These are phyloP conservation scores for Stercorarius parasiticus DNA, from an alignment of 2,113 vertebrate species.

Conservation along the genomic window DNA sequence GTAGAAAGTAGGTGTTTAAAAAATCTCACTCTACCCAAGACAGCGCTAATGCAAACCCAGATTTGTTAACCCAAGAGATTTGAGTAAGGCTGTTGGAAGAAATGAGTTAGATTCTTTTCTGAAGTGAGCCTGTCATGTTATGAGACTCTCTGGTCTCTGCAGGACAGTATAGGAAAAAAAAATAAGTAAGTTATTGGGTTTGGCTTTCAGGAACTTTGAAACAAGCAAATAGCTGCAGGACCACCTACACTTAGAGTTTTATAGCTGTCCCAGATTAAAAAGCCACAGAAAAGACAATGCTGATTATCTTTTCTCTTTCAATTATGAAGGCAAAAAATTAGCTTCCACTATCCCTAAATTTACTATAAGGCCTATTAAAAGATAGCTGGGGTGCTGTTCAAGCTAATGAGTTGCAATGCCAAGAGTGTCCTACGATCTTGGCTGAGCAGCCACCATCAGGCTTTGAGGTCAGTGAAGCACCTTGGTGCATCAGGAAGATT, in stretches of 20 bases:
- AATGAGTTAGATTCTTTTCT: neutral
- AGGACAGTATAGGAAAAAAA: neutral
- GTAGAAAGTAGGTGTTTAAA: neutral
- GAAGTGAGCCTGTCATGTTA: neutral
- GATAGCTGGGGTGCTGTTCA: neutral
- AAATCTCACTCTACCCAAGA: neutral
- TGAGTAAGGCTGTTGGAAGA: neutral
- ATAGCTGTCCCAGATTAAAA: neutral
- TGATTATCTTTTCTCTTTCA: neutral
- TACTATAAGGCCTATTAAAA: neutral
- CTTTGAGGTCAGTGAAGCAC: slow-evolving; percentile 2
- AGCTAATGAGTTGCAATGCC: neutral
- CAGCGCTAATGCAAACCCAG: neutral
- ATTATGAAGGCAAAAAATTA: neutral
- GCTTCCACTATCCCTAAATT: neutral
- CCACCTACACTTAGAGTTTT: neutral
- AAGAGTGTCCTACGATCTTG: neutral
- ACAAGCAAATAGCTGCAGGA: neutral
- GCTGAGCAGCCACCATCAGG: neutral
- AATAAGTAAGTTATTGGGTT: neutral
- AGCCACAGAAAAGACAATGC: neutral
- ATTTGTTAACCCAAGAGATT: neutral
- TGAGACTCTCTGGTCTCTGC: neutral
- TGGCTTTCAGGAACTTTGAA: neutral
- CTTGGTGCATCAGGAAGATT: neutral